Conservation (phyloP, 2,888 invertebrate species). For the Hyposoter didymator region DNA sequence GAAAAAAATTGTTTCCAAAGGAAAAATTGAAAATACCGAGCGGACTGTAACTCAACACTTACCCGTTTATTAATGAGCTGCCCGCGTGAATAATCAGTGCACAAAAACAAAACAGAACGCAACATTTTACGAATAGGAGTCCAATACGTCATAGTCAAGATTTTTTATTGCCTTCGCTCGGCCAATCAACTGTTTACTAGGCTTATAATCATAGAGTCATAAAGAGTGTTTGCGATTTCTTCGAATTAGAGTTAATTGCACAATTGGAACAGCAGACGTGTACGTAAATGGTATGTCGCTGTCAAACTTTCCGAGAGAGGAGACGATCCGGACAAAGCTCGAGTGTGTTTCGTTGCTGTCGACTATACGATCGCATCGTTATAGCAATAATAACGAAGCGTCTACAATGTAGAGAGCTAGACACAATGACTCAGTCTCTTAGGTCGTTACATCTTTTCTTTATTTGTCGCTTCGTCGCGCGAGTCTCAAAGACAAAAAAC, state of each 20-base stretch:
- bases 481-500: conserved; percentile 3
- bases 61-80: neutral
- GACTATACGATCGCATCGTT: conserved; percentile 5
- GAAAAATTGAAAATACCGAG: no score
- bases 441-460: conserved; percentile 50
- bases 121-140: neutral
- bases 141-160: neutral
- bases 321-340: neutral
- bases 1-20: no score
- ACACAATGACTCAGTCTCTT: conserved; percentile 45
- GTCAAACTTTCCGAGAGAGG: conserved; percentile 51
- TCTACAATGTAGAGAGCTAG: conserved; percentile 25
- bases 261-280: conserved; percentile 62
- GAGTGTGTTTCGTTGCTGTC: neutral
- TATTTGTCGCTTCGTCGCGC: conserved; percentile 12
- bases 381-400: neutral
- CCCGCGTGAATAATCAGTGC: neutral
- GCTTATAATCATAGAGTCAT: conserved; percentile 60
- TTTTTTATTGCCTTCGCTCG: neutral
- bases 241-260: conserved; percentile 67
- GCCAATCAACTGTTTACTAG: conserved; percentile 37
- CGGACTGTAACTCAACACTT: no score
- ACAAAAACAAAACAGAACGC: neutral
- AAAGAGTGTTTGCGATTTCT: conserved; percentile 58
- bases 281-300: conserved; percentile 55